Percentiles rank a stretch among this genome's conserved stretches.
Evolutionary conservation across 2,113 vertebrate species (phyloP).

Genomic region (Spermophilus dauricus): DNA sequence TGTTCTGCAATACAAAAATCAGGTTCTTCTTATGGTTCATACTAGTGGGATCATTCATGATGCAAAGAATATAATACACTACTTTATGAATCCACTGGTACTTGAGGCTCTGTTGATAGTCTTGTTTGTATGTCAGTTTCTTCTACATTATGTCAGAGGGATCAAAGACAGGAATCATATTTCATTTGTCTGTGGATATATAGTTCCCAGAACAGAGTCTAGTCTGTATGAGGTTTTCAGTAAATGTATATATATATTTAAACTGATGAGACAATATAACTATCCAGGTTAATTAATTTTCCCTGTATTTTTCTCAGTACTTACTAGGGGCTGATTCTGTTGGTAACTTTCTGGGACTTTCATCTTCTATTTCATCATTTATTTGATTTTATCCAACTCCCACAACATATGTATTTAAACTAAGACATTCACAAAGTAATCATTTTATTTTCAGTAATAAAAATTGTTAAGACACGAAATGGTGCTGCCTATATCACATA

Average conservation of each 20-base stretch:
- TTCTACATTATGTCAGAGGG: neutral
- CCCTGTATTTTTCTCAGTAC: neutral
- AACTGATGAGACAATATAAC: neutral
- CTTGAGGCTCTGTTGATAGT: neutral
- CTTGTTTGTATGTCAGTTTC: neutral
- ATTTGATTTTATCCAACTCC: neutral
- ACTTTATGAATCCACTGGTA: neutral
- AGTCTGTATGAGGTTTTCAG: neutral
- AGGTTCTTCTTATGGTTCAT: neutral
- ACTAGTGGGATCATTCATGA: neutral
- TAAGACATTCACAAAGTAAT: slow-evolving; percentile 3
- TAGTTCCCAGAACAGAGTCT: neutral
- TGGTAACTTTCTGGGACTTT: neutral
- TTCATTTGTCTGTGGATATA: neutral
- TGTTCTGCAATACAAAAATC: neutral
- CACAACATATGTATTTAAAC: slow-evolving; percentile 4
- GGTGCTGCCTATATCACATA: neutral
- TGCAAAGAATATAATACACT: neutral
- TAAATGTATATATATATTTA: neutral
- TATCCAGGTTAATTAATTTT: neutral
- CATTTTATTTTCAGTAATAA: slow-evolving; percentile 16
- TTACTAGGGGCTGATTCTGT: neutral
- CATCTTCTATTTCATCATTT: neutral
- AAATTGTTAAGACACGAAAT: slow-evolving; percentile 37
- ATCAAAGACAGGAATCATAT: neutral